These are phyloP conservation scores for Trichomycterus rosablanca DNA, from an alignment of 2,113 vertebrate species.

Conservation along the genomic window DNA sequence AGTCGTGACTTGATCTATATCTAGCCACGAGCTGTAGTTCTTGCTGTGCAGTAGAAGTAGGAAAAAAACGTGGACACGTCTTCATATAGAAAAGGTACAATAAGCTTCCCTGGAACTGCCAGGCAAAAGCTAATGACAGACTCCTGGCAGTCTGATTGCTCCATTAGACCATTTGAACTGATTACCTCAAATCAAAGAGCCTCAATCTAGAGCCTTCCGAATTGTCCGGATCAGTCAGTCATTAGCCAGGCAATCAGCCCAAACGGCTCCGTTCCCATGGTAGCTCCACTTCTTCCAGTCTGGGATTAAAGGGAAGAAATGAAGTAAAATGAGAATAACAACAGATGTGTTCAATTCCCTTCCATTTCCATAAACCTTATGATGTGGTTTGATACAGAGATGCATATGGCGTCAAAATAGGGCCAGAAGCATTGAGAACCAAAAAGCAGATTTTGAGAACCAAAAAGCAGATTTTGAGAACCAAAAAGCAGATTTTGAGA, in stretches of 20 bases:
- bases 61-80: neutral
- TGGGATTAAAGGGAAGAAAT: conserved; percentile 6
- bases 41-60: too few relatives aligned
- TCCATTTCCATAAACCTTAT: conserved; percentile 23
- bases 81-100: neutral
- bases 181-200: conserved; percentile 45
- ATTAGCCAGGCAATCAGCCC: conserved; percentile 42
- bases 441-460: too few relatives aligned
- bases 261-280: conserved; percentile 37
- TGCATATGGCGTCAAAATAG: too few relatives aligned
- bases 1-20: too few relatives aligned
- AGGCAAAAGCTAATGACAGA: conserved; percentile 32
- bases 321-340: conserved; percentile 3
- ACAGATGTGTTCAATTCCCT: conserved; percentile 22
- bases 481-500: too few relatives aligned
- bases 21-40: too few relatives aligned
- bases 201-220: conserved; percentile 44
- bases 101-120: neutral
- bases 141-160: conserved; percentile 19
- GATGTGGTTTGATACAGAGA: neutral
- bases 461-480: too few relatives aligned
- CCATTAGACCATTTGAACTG: conserved; percentile 43
- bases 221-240: conserved; percentile 41
- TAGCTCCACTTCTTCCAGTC: conserved; percentile 19
- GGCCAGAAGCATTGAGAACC: too few relatives aligned